A percentile compares a stretch with the other conserved stretches of the same genome.
phyloP scores from a whole-genome alignment of 2,113 vertebrate genomes.

The Tachysurus vachellii region DNA sequence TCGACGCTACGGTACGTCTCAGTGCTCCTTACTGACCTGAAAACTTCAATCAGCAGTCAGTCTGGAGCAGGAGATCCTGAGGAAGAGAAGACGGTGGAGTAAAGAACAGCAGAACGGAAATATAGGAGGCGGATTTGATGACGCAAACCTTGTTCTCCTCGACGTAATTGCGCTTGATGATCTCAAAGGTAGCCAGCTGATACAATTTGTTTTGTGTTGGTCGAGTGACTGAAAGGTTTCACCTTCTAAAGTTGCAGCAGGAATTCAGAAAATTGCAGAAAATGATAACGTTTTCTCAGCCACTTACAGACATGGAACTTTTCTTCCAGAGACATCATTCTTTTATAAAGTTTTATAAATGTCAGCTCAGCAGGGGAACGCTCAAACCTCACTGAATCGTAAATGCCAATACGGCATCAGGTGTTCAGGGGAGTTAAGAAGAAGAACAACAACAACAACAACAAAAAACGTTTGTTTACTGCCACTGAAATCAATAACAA shows the following conservation, averaged over 20 bases:
- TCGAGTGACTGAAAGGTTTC: neutral
- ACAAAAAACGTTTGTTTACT: neutral
- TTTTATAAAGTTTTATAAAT: slow-evolving; percentile 8
- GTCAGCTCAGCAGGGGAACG: neutral
- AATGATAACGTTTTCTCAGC: neutral
- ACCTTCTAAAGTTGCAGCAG: neutral
- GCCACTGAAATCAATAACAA: neutral
- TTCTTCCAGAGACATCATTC: neutral
- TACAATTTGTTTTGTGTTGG: neutral
- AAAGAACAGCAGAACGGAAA: neutral
- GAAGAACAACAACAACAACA: no score
- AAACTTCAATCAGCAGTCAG: slow-evolving; percentile 8
- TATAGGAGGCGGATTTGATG: neutral
- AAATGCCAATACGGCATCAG: neutral
- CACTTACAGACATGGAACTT: neutral
- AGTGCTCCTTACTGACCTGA: slow-evolving; percentile 54
- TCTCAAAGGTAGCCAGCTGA: neutral
- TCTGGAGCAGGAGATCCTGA: neutral
- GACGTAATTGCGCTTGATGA: neutral
- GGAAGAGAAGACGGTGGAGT: neutral
- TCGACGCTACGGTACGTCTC: slow-evolving; percentile 50
- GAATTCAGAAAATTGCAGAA: neutral
- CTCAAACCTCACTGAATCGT: neutral
- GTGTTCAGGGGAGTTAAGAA: neutral
- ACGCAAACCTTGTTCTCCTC: neutral